These are phyloP conservation scores for Stenichneumon culpator DNA, from an alignment of 2,888 invertebrate species.

Conservation along the genomic window DNA sequence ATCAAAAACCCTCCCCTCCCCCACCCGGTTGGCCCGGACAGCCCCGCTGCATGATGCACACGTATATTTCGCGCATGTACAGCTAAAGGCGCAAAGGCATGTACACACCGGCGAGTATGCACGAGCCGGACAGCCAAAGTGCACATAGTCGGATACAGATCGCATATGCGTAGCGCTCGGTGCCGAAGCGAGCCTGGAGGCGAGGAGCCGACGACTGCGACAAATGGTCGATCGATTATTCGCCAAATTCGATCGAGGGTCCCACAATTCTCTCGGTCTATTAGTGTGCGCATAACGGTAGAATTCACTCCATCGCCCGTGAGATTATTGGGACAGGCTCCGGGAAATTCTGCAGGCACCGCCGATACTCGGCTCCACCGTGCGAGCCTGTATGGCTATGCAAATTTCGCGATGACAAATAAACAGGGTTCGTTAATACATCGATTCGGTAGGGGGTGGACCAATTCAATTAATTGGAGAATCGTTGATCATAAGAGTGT, in stretches of 20 bases:
- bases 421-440: background rate
- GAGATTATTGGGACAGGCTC: background rate
- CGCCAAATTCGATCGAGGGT: slow-evolving; percentile 58
- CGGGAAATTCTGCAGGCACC: background rate
- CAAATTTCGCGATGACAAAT: slow-evolving; percentile 4
- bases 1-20: slow-evolving; percentile 43
- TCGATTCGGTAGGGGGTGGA: background rate
- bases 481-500: background rate
- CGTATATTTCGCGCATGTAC: background rate
- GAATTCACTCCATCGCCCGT: slow-evolving; percentile 5
- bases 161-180: background rate
- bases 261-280: slow-evolving; percentile 38
- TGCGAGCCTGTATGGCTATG: background rate
- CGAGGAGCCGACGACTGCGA: slow-evolving; percentile 9
- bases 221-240: slow-evolving; percentile 59
- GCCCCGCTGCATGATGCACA: slow-evolving; percentile 36
- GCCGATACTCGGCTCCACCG: too few relatives aligned
- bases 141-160: slow-evolving; percentile 20
- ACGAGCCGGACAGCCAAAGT: slow-evolving; percentile 29
- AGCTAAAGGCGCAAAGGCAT: background rate
- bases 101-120: slow-evolving; percentile 1
- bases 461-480: background rate
- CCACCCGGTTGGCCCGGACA: slow-evolving; percentile 49
- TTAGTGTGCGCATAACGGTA: background rate
- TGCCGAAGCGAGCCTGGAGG: background rate